These are phyloP conservation scores for Anomalospiza imberbis DNA, from an alignment of 2,797 vertebrate genomes.

Conservation along the genomic window DNA sequence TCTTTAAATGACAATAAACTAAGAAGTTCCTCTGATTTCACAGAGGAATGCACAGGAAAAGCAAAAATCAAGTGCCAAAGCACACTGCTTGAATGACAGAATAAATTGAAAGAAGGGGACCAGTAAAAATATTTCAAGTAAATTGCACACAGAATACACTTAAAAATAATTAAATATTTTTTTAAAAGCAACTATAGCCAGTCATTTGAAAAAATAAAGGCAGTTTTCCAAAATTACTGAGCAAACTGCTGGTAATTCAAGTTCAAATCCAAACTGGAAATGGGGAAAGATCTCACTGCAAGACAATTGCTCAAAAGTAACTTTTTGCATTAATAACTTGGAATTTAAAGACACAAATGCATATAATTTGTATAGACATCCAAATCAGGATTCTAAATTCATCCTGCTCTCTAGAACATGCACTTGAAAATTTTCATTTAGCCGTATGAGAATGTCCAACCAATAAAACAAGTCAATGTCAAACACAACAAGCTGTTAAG, in stretches of 20 bases:
- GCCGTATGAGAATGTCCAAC: neutral
- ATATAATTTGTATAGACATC: neutral
- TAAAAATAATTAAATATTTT: neutral
- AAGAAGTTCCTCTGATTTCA: neutral
- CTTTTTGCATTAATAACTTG: neutral
- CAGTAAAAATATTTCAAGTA: neutral
- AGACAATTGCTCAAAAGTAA: neutral
- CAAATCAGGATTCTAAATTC: neutral
- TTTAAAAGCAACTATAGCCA: neutral
- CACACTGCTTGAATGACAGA: neutral
- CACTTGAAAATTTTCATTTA: neutral
- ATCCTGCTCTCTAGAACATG: neutral
- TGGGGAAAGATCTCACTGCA: neutral
- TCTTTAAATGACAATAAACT: neutral
- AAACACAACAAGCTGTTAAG: neutral
- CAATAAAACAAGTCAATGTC: neutral
- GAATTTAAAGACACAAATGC: neutral
- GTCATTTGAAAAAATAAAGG: neutral
- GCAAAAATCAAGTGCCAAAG: neutral
- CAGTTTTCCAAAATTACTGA: neutral
- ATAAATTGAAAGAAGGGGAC: neutral
- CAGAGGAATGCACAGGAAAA: neutral
- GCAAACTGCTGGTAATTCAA: neutral
- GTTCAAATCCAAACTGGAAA: neutral
- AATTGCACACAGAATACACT: neutral